Base-by-base conservation (phyloP, 2,113 vertebrate genomes). In the Oryzias curvinotus region DNA sequence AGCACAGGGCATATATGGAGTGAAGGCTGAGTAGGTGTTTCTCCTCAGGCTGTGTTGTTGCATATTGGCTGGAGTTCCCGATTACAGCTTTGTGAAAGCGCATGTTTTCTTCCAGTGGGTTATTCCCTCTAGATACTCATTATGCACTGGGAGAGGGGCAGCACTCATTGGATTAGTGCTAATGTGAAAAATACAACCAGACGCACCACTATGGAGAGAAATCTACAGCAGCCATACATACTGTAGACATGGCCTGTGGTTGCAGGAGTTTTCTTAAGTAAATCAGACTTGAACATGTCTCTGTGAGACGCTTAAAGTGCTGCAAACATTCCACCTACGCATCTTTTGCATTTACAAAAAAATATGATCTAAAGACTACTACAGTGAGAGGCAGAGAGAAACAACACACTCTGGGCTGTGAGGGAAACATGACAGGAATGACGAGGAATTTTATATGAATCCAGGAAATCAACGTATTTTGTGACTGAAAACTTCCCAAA, bases 11-110 rank as follows among this genome's bases (percentile, higher is more conserved):
- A 78, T 48, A 49, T 57, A 49, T 28, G 58, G 62, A 77, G 76
- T 61, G 65, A 68, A 77, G 73, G 66, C 61, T 70, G 77, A 83
- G 83, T 78, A 78, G 83, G 81, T 79, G 82, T 89, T 85, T 71
- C 59, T 82, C 83, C 77, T 78, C 68, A 19, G 79, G 87, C 77
- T 17, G 25, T 62, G 74, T 56, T 66, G 62, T 52, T 73, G 45
- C 62, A 75, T 68, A 62, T 72, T 82, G 70, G 78, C 78, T 79
- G 74, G 72, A 83, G 62, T 77, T 72, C 67, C 77, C 73, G 68
- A 85, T 80, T 65, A 63, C 25, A 59, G 71, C 70, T 76, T 78
- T 69, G 48, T 56, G 63, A 65, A 68, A 80, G 43, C 60, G 68
- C 57, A 71, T 52, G 30, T 65, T 66, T 74, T 71, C 71, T 61